Conservation (phyloP, 2,888 invertebrate species). For the Drosophila gaucha region DNA sequence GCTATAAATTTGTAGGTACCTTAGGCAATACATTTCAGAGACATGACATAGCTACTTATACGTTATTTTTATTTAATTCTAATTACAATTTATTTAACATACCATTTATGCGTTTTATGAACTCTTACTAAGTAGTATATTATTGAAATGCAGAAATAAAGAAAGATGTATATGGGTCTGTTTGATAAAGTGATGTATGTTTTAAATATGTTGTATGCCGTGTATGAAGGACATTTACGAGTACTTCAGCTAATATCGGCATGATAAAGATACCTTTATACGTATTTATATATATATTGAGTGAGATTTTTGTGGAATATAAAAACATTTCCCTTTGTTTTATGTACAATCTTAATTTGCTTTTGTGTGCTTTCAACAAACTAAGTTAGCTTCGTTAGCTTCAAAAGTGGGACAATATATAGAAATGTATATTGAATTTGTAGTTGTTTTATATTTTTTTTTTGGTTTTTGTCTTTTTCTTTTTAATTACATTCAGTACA, state of each 20-base stretch:
- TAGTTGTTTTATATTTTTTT: background rate
- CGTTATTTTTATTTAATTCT: conserved; percentile 38
- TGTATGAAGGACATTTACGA: conserved; percentile 30
- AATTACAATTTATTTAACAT: conserved; percentile 44
- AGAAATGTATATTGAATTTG: conserved; percentile 4
- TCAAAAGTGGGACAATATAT: conserved; percentile 17
- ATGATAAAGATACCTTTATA: conserved; percentile 20
- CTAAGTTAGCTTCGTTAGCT: conserved; percentile 6
- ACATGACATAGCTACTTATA: conserved; percentile 66
- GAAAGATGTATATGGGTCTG: conserved; percentile 13
- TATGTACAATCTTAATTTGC: conserved; percentile 41
- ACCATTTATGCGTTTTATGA: conserved; percentile 15
- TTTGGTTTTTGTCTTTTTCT: conserved; percentile 17
- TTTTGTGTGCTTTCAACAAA: conserved; percentile 13
- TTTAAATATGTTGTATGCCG: conserved; percentile 42
- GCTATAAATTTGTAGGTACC: conserved; percentile 77
- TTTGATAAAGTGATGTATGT: conserved; percentile 26
- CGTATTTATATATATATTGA: conserved; percentile 10
- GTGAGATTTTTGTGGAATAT: conserved; percentile 24
- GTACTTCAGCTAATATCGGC: conserved; percentile 21
- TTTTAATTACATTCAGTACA: conserved; percentile 51
- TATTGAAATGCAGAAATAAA: conserved; percentile 40
- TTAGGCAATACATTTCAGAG: conserved; percentile 76
- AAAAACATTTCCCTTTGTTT: conserved; percentile 18
- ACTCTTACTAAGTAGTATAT: conserved; percentile 14